Base-by-base conservation (phyloP, 2,888 invertebrate species). In the Tubulanus polymorphus region DNA sequence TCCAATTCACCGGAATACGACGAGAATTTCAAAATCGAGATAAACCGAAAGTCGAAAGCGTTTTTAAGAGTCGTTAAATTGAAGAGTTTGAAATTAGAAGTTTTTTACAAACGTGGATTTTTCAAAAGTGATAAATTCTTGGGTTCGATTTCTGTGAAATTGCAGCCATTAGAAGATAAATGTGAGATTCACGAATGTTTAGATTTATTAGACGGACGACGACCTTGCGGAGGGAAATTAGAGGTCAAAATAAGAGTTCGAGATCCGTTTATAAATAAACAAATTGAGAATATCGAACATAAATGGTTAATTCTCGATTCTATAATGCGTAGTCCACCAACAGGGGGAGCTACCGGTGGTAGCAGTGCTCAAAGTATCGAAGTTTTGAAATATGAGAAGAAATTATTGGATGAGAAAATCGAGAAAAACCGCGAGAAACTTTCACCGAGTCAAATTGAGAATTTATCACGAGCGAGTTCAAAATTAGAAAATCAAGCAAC, bases 41-140 rank as follows among this genome's bases (percentile, higher is more conserved):
- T 96, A 55, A 88, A 89, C 65, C 84, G 95, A 41, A 85, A 85
- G 60, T 85, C 88, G 1, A 83, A 93, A 53, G 86, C 88, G 20
- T 91, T 95, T 70, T 87, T 88, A 63, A 81, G 96, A 49, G 85
- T 91, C 29, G 90, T 97, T 75, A 95, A 94, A 76, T 83, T 93
- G 47, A 91, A 93, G 68, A 86, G 86, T 1, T 81, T 96, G 61
- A 97, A 97, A 76, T 85, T 93, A 54, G 94, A 96, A 80, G 86
- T 96, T 10, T 94, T 86, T 82, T 88, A 91, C 0, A 89, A 90
- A 83, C 93, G 93, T 80, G 94, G 96, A 67, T 93, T 97, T 82
- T 87, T 97, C 79, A 86, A 92, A 64, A 86, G 89, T 71, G 96
- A 97, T 80, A 83, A 87, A 52, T 81, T 92, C 50, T 82, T 97